Base-by-base conservation (phyloP, 2,113 vertebrate species). In the Cromileptes altivelis region DNA sequence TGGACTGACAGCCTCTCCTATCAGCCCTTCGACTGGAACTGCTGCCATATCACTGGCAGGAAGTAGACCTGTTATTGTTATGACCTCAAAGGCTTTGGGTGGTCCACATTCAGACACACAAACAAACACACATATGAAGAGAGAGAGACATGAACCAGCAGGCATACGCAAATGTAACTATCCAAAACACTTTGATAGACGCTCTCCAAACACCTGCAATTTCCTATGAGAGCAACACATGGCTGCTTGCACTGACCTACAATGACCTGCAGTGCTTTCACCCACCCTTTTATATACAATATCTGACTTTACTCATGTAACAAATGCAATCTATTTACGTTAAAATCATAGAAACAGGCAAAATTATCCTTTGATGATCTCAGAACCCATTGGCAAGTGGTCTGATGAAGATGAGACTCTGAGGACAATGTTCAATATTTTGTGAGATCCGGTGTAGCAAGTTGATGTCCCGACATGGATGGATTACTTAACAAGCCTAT, bases 61-160 rank as follows among this genome's bases (percentile, higher is more conserved):
- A 94, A 93, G 91, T 84, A 80, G 82, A 86, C 75, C 85, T 94
- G 92, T 94, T 95, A 93, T 94, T 95, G 90, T 93, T 94, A 93
- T 81, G 82, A 85, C 56, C 89, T 85, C 40, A 91, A 90, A 88
- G 70, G 3, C 49, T 90, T 88, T 95, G 94, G 95, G 94, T 95
- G 95, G 95, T 94, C 94, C 79, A 65, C 72, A 50, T 40, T 77
- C 70, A 74, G 4, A 40, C 40, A 80, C 37, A 60, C 37, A 74
- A 21, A 42, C 42, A 71, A 12, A 71, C 49, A 49, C 53, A 49
- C 15, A 56, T n/a, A 74, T 17, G 30, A 42, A 75, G 45, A 63
- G 33, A 50, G 53, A 79, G 45, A 25, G 23, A 12, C 30, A 78
- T 69, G 50, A 84, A 25, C 74, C 58, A 75, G 64, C 80, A 89